These are phyloP conservation scores for Paradisaea rubra DNA, from an alignment of 2,113 vertebrate species.

Conservation along the genomic window DNA sequence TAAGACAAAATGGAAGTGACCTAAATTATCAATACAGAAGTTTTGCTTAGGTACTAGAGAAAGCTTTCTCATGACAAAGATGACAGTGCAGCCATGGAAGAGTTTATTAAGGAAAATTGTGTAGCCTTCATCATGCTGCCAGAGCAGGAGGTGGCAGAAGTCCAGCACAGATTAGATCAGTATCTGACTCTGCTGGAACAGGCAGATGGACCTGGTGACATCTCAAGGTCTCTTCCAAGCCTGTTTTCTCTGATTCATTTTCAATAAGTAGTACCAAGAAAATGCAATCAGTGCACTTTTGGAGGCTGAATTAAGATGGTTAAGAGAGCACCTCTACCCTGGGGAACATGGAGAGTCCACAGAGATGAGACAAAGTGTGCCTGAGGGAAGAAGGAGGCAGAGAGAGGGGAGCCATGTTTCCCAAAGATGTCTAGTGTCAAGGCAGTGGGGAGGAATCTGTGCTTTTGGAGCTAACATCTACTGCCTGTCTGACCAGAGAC, in stretches of 20 bases:
- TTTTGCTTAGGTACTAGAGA: neutral
- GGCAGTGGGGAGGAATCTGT: neutral
- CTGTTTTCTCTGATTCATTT: neutral
- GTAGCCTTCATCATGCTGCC: neutral
- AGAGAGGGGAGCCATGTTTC: neutral
- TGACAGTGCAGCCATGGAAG: neutral
- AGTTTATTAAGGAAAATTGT: neutral
- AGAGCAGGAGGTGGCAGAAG: neutral
- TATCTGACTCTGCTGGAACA: neutral
- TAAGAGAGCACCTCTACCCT: neutral
- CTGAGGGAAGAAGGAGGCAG: neutral
- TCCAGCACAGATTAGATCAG: neutral
- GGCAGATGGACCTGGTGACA: neutral
- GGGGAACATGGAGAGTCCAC: neutral
- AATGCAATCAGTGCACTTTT: neutral
- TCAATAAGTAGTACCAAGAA: neutral
- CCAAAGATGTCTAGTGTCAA: neutral
- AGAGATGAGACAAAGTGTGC: neutral
- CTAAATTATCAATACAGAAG: neutral
- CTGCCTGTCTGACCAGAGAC: neutral
- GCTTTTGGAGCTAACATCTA: neutral
- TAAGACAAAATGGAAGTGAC: neutral
- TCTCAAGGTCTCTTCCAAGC: neutral
- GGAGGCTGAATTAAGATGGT: neutral
- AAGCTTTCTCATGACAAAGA: neutral